Percentiles rank a stretch among this genome's conserved stretches.
phyloP scores from a whole-genome alignment of 1,140 invertebrate species.

The Cataglyphis hispanica region DNA sequence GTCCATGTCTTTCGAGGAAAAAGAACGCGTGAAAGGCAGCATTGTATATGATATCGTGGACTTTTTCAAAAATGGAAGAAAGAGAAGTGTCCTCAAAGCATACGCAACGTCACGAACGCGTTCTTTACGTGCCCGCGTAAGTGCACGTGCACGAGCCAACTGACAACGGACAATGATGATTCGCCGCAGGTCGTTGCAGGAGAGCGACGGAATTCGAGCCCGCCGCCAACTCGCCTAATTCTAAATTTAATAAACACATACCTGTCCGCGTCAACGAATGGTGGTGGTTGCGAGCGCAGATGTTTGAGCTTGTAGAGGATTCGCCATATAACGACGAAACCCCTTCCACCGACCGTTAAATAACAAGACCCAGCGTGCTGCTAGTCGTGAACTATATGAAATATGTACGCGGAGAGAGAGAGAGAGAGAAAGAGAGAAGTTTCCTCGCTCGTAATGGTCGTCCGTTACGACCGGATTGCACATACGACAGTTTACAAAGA shows the following conservation, averaged over 20 bases:
- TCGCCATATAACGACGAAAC: conserved; percentile 50
- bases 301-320: conserved; percentile 64
- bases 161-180: conserved; percentile 64
- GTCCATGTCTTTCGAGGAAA: background rate
- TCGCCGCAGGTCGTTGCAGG: conserved; percentile 63
- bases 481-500: background rate
- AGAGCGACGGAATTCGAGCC: conserved; percentile 66
- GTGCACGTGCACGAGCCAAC: conserved; percentile 52
- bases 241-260: conserved; percentile 77
- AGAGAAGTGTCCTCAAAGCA: background rate
- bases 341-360: conserved; percentile 37
- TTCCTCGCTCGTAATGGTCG: conserved; percentile 23
- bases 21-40: background rate
- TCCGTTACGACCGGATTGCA: conserved; percentile 10
- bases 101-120: background rate
- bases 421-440: too few species aligned
- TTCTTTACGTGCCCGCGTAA: conserved; percentile 54
- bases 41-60: background rate
- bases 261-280: conserved; percentile 48
- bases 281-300: conserved; percentile 39
- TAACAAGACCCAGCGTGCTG: conserved; percentile 31
- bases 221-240: conserved; percentile 72
- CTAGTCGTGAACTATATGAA: conserved; percentile 46
- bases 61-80: background rate
- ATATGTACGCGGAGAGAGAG: conserved; percentile 20